Percentiles rank a stretch among this genome's conserved stretches.
Evolutionary conservation across 2,113 vertebrate species (phyloP).

Genomic region (Brienomyrus brachyistius): DNA sequence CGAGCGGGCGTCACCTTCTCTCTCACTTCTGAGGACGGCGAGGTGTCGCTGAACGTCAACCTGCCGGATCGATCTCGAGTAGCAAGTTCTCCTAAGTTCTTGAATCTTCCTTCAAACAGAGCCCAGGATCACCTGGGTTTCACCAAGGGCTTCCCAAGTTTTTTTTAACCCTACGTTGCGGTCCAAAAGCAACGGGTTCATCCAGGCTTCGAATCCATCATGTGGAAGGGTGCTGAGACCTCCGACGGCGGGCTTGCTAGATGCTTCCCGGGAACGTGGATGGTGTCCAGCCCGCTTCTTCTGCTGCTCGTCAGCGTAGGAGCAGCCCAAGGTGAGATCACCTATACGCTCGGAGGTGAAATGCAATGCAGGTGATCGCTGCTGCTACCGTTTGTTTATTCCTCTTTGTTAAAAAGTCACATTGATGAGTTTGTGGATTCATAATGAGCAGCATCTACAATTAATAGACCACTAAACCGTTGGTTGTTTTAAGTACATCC

Average conservation of each 20-base stretch:
- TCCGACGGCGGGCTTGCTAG: slow-evolving; percentile 64
- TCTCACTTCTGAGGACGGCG: not conserved
- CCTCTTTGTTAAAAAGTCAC: slow-evolving; percentile 9
- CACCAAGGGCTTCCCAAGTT: not conserved
- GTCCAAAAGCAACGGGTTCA: slow-evolving; percentile 37
- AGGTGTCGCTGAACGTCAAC: not conserved
- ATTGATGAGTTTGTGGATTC: not conserved
- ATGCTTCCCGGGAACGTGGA: slow-evolving; percentile 63
- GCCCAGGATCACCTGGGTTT: not conserved
- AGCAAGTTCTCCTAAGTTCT: slow-evolving; percentile 11
- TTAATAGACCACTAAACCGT: not conserved
- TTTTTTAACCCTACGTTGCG: not conserved
- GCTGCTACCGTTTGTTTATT: slow-evolving; percentile 31
- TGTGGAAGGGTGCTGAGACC: slow-evolving; percentile 70
- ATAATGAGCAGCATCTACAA: not conserved
- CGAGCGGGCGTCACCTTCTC: not conserved
- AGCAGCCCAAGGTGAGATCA: slow-evolving; percentile 78
- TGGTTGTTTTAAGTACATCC: not conserved
- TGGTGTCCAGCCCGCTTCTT: slow-evolving; percentile 67
- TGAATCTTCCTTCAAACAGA: not conserved
- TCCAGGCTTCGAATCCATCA: slow-evolving; percentile 49
- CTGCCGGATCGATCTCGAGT: not conserved
- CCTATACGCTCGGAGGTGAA: not conserved
- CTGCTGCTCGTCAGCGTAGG: slow-evolving; percentile 67
- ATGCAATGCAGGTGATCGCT: not conserved